phyloP scores from a whole-genome alignment of 2,797 vertebrate species.

The Poeciliopsis turneri region DNA sequence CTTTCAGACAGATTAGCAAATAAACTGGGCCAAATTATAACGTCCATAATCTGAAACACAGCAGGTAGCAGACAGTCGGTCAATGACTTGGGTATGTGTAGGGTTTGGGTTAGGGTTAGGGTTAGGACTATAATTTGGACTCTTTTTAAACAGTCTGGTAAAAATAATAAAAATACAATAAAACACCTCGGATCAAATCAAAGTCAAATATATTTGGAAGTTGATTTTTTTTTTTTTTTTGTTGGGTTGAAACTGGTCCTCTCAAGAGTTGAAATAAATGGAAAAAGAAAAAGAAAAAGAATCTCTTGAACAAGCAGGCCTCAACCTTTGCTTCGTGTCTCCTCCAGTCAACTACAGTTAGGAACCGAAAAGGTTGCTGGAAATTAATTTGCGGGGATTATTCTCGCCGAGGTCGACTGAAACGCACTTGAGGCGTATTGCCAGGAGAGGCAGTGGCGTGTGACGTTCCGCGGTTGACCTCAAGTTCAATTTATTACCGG shows the following conservation, averaged over 20 bases:
- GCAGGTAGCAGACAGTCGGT: conserved; percentile 34
- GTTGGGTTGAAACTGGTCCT: conserved; percentile 24
- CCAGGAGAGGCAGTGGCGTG: conserved; percentile 39
- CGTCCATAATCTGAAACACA: conserved; percentile 54
- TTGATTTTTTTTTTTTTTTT: neutral
- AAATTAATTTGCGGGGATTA: conserved; percentile 62
- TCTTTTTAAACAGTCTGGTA: conserved; percentile 34
- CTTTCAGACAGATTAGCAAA: conserved; percentile 60
- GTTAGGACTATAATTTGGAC: conserved; percentile 62
- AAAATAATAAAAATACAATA: conserved; percentile 24
- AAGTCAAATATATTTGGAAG: conserved; percentile 35
- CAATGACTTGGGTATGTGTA: conserved; percentile 55
- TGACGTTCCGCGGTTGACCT: conserved; percentile 52
- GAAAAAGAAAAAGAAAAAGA: conserved; percentile 5
- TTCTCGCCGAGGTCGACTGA: conserved; percentile 48
- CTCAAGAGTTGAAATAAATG: conserved; percentile 45
- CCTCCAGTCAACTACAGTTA: conserved; percentile 30
- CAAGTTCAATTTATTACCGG: conserved; percentile 55
- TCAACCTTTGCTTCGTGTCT: conserved; percentile 32
- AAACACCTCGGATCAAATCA: conserved; percentile 46
- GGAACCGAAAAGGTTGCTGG: conserved; percentile 39
- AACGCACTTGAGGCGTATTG: conserved; percentile 54
- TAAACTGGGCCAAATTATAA: conserved; percentile 57
- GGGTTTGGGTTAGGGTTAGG: conserved; percentile 29
- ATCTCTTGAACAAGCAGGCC: conserved; percentile 27